Conservation (phyloP, 92 coral and sea anemone species). For the Parazoanthus swiftii region DNA sequence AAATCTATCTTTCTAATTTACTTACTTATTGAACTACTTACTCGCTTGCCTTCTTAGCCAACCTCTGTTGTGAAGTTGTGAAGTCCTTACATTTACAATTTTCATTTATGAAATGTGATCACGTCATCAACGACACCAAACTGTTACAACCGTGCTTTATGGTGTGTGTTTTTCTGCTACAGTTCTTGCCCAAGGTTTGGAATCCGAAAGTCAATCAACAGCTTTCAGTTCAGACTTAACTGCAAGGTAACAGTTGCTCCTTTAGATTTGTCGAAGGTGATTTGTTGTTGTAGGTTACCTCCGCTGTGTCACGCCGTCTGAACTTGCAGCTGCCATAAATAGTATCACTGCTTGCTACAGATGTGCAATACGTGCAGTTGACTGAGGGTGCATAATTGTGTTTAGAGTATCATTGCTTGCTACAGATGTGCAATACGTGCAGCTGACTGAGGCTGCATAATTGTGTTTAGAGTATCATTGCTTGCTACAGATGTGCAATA, state of each 20-base stretch:
- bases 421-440: background rate
- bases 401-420: no score
- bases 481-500: background rate
- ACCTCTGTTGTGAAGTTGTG: no score
- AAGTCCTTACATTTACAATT: no score
- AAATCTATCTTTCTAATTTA: no score
- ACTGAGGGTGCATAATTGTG: no score
- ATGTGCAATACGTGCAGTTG: no score
- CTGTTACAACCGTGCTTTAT: background rate
- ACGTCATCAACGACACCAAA: background rate
- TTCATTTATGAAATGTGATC: background rate
- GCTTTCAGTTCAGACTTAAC: conserved; percentile 10
- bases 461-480: background rate
- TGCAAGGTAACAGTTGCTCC: conserved; percentile 23
- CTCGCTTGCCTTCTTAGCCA: no score
- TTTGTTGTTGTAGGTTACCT: background rate
- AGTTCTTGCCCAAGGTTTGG: conserved; percentile 27
- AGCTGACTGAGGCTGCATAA: background rate
- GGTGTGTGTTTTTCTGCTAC: background rate
- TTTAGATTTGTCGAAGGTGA: background rate
- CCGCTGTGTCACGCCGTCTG: no score
- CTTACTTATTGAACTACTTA: no score
- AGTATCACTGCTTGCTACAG: no score
- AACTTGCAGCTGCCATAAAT: no score
- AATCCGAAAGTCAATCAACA: conserved; percentile 5